A percentile compares a stretch with the other conserved stretches of the same genome.
Conservation (phyloP, 2,797 vertebrate species). For the Gambusia yucatana region DNA sequence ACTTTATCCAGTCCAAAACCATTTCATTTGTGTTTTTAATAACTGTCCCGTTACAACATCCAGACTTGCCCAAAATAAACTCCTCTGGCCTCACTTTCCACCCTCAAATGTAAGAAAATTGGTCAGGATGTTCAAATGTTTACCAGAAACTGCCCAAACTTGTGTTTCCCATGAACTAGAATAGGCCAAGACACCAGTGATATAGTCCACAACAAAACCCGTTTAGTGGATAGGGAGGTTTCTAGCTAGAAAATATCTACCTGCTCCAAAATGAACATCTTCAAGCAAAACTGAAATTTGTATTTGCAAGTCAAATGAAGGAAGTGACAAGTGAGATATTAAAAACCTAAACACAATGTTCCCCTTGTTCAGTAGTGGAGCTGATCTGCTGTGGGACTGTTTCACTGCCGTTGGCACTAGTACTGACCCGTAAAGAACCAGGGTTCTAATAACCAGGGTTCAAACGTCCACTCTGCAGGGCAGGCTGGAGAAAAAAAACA, state of each 20-base stretch:
- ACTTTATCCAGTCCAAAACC: not conserved
- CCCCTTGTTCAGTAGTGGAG: not conserved
- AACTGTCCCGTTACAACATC: not conserved
- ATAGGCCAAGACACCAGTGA: not conserved
- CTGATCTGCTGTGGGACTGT: not conserved
- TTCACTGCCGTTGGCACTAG: not conserved
- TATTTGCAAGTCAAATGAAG: not conserved
- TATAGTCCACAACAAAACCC: not conserved
- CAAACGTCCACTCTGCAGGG: too few relatives aligned
- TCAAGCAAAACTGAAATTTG: not conserved
- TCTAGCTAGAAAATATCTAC: not conserved
- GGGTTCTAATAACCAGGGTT: too few relatives aligned
- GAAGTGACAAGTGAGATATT: not conserved
- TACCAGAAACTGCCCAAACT: not conserved
- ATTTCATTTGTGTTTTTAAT: not conserved
- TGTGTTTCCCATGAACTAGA: not conserved
- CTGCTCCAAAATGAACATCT: not conserved
- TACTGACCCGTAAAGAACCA: not conserved
- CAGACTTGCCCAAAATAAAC: not conserved
- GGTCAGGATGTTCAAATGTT: not conserved
- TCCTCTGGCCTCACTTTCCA: not conserved
- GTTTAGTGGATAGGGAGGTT: not conserved
- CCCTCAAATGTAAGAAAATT: not conserved
- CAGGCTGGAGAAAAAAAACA: too few relatives aligned
- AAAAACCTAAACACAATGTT: not conserved